Conservation (phyloP, 2,113 vertebrate genomes). For the Panthera leo region DNA sequence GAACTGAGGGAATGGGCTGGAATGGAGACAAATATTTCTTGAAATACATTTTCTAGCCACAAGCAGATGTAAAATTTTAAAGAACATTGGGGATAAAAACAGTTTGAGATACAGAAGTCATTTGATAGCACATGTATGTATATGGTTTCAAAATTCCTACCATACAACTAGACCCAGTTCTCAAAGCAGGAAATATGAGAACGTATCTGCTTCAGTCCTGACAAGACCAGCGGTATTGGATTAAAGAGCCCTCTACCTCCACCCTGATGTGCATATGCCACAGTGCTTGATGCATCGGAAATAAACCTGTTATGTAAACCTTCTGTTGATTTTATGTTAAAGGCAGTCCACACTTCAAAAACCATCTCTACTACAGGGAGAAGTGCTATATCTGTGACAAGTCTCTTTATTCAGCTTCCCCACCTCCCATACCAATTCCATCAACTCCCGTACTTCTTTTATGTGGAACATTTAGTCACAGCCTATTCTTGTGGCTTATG, state of each 20-base stretch:
- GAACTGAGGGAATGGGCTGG: not conserved
- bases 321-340: not conserved
- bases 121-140: not conserved
- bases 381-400: not conserved
- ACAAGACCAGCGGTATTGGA: not conserved
- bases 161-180: not conserved
- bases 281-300: not conserved
- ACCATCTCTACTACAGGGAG: not conserved
- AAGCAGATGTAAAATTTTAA: constrained; percentile 11
- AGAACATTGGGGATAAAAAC: not conserved
- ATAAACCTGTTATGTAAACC: not conserved
- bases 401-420: not conserved
- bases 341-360: not conserved
- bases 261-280: not conserved
- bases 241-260: not conserved
- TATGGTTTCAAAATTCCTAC: not conserved
- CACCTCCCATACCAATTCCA: not conserved
- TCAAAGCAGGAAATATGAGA: not conserved
- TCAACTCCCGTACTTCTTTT: not conserved
- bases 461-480: not conserved
- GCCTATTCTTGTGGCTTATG: not conserved
- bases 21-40: constrained; percentile 31
- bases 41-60: constrained; percentile 31
- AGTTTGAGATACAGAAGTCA: not conserved
- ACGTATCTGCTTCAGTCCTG: not conserved